Evolutionary conservation across 1,140 invertebrate species (phyloP), one percentile per base, ranked within the genome.

Genomic region (Procambarus clarkii): DNA sequence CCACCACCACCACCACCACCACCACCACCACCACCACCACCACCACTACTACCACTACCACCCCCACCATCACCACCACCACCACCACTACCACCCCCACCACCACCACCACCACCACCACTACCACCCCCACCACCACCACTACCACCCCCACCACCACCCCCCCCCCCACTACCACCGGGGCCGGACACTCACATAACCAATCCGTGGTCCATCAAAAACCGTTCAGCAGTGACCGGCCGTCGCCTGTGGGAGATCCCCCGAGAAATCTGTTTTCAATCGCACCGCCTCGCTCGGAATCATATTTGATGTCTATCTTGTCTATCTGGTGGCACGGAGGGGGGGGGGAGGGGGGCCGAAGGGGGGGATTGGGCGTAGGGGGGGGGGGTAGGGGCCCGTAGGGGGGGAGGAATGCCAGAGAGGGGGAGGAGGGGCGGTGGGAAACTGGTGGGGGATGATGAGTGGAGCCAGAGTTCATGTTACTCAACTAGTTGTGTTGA

Each of bases 241-340:
- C 82, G 80, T n/a, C 82, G 78, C 81, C 50, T 58, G 15, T 9
- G 71, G 4, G 24, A 69, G 76, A 64, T 71, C 88, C 88, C 88
- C 78, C 81, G 88, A 90, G 88, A 90, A 90, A 90, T 90, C 88
- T 90, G 88, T 90, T 90, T 90, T 90, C 88, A 90, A 90, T 90
- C 88, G 88, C 88, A 90, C 60, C 81, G 80, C 69, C 88, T 71
- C 88, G 78, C 87, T 45, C 71, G 71, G 81, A 90, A 90, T 90
- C 88, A 90, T 90, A 90, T 90, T 84, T 90, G 88, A 90, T 90
- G 88, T 90, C 88, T 90, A 84, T 90, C 88, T 84, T 83, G 88
- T 90, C 64, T 88, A 34, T 88, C 60, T 81, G 86, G 15, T 45
- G 71, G 21, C 45, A 21, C 18, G 45, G 45, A 18, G 18, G 13